These are phyloP conservation scores for Lontra canadensis DNA, from an alignment of 2,113 vertebrate species.

Conservation along the genomic window DNA sequence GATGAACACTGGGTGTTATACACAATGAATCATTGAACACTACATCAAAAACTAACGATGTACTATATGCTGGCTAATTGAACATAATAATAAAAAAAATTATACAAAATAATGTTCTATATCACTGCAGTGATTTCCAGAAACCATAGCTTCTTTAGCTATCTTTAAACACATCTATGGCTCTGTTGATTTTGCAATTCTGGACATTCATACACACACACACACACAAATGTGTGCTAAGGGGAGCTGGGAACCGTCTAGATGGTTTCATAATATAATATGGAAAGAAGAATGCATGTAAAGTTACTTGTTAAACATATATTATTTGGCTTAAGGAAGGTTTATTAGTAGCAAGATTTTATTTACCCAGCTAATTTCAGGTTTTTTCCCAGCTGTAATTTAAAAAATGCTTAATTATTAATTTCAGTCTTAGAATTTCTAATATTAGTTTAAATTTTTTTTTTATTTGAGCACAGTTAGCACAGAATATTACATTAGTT, in stretches of 20 bases:
- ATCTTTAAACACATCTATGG: background rate
- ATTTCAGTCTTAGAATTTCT: background rate
- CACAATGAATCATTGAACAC: too few relatives aligned
- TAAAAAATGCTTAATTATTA: background rate
- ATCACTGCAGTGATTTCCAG: background rate
- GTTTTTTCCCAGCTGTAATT: constrained; percentile 5
- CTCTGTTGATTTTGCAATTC: background rate
- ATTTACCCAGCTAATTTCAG: background rate
- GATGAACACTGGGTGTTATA: too few relatives aligned
- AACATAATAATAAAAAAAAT: background rate
- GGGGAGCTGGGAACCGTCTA: background rate
- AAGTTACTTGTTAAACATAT: background rate
- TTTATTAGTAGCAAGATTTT: background rate
- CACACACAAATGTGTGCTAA: background rate
- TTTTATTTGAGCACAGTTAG: background rate
- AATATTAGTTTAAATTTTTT: background rate
- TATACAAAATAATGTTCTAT: background rate
- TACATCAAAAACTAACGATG: too few relatives aligned
- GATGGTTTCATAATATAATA: background rate
- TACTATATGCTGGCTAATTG: background rate
- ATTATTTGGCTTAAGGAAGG: constrained; percentile 13
- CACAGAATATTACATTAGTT: background rate
- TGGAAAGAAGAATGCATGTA: background rate
- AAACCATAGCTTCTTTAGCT: background rate
- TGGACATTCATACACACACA: background rate